These are phyloP conservation scores for Dysdera silvatica DNA, from an alignment of 1,140 invertebrate species.

Conservation along the genomic window DNA sequence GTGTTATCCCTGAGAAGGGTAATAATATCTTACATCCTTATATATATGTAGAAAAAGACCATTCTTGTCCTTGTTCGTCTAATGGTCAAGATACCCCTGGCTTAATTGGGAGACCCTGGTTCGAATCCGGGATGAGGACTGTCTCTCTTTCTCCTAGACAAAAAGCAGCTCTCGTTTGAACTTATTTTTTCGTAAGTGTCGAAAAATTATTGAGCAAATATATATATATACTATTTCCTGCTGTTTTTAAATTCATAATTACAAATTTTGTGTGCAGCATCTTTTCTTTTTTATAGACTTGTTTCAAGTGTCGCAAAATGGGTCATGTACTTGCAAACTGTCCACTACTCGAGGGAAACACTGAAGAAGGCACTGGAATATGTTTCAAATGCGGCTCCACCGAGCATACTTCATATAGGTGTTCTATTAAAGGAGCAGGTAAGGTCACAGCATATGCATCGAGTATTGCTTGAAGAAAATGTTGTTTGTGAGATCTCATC, in stretches of 20 bases:
- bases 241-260: background rate
- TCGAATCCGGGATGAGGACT: too few relatives aligned
- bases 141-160: background rate
- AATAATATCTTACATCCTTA: too few relatives aligned
- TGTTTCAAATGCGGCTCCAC: constrained; percentile 83
- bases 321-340: constrained; percentile 73
- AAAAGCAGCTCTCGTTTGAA: background rate
- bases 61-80: too few relatives aligned
- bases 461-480: background rate
- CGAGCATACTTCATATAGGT: constrained; percentile 78
- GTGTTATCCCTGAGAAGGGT: too few relatives aligned
- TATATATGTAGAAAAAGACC: too few relatives aligned
- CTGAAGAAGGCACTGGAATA: constrained; percentile 48
- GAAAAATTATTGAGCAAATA: too few relatives aligned
- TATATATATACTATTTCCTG: background rate
- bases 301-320: constrained; percentile 59
- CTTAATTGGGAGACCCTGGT: too few relatives aligned
- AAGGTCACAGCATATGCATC: constrained; percentile 54
- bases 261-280: background rate
- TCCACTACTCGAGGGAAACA: constrained; percentile 44
- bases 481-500: too few relatives aligned
- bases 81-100: too few relatives aligned
- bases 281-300: constrained; percentile 45
- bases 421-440: constrained; percentile 57
- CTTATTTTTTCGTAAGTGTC: too few relatives aligned